phyloP scores from a whole-genome alignment of 2,797 vertebrate genomes.

The Dipus sagitta region DNA sequence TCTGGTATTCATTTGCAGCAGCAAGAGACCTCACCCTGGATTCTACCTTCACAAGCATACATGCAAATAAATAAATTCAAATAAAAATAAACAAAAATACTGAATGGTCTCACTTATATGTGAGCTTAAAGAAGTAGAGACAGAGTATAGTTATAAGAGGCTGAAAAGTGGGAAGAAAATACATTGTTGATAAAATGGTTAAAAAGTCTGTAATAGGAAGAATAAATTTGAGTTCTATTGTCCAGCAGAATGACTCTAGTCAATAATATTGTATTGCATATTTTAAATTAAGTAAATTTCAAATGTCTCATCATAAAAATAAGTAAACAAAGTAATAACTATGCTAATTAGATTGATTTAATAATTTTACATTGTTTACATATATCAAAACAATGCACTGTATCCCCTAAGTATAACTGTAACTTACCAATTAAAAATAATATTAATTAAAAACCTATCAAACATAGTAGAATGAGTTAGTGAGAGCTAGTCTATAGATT shows the following conservation, averaged over 20 bases:
- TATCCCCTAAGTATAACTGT: not conserved
- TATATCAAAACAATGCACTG: not conserved
- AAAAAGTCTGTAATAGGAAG: not conserved
- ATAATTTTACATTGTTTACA: not conserved
- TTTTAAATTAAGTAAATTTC: conserved; percentile 39
- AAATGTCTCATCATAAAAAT: not conserved
- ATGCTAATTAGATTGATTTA: conserved; percentile 31
- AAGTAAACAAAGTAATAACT: not conserved
- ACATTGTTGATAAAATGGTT: not conserved
- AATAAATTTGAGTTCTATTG: not conserved
- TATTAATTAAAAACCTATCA: not conserved
- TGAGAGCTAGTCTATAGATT: not conserved
- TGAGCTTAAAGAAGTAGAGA: not conserved
- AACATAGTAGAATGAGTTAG: not conserved
- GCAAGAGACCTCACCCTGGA: too few relatives aligned
- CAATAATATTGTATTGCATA: not conserved
- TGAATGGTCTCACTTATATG: not conserved
- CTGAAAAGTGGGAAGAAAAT: not conserved
- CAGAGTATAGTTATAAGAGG: not conserved
- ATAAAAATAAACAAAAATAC: not conserved
- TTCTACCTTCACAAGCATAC: too few relatives aligned
- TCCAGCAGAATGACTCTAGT: not conserved
- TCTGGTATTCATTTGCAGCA: too few relatives aligned
- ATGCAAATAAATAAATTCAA: too few relatives aligned
- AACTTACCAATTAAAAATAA: not conserved